These are phyloP conservation scores for Gopherus evgoodei DNA, from an alignment of 2,113 vertebrate genomes.

Conservation along the genomic window DNA sequence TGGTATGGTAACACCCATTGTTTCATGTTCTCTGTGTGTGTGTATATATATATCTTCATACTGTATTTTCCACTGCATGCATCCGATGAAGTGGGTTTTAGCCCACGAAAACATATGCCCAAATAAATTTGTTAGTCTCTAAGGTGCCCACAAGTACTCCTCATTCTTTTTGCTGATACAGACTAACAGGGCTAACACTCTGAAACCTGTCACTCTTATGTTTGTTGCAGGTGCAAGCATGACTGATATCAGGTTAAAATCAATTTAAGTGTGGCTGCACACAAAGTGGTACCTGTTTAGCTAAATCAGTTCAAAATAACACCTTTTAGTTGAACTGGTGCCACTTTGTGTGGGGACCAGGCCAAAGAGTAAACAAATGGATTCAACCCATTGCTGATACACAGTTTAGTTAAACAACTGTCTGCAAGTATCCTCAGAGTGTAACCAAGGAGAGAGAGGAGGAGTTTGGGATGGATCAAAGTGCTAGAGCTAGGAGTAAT, in stretches of 20 bases:
- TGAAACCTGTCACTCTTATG: neutral
- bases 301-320: neutral
- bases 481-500: neutral
- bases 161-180: too few relatives aligned
- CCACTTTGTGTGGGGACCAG: neutral
- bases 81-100: too few relatives aligned
- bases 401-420: neutral
- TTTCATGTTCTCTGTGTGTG: too few relatives aligned
- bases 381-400: rapidly evolving
- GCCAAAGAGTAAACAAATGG: neutral
- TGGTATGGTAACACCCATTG: too few relatives aligned
- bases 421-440: neutral
- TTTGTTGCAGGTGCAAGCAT: neutral
- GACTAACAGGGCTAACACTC: too few relatives aligned
- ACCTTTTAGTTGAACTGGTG: neutral
- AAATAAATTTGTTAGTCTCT: too few relatives aligned
- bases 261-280: neutral
- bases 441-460: neutral
- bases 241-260: neutral
- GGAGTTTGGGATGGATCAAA: neutral
- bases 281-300: neutral
- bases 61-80: too few relatives aligned
- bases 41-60: too few relatives aligned
- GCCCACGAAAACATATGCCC: too few relatives aligned
- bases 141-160: too few relatives aligned